Percentiles rank a stretch among this genome's conserved stretches.
Conservation (phyloP, 2,113 vertebrate genomes). For the Ploceus nigricollis region DNA sequence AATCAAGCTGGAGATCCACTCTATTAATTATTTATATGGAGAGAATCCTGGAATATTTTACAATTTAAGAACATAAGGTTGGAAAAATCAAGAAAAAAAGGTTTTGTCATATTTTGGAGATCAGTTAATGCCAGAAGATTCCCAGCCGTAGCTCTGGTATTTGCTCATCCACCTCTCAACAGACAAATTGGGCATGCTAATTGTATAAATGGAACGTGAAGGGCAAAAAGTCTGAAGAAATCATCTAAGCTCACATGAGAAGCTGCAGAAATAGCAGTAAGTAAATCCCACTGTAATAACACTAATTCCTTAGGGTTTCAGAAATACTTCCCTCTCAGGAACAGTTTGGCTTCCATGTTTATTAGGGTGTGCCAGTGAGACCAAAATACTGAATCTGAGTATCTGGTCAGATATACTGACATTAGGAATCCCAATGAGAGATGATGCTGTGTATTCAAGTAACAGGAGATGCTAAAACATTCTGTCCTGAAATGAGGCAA, state of each 20-base stretch:
- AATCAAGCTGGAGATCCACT: background rate
- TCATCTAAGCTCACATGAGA: background rate
- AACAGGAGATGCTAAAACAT: background rate
- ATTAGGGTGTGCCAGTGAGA: background rate
- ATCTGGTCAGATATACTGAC: background rate
- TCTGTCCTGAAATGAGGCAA: background rate
- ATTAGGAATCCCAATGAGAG: background rate
- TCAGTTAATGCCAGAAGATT: background rate
- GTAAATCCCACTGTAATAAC: background rate
- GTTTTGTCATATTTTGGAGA: background rate
- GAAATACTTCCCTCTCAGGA: background rate
- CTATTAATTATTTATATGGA: background rate
- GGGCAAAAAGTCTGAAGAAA: background rate
- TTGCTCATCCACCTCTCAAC: background rate
- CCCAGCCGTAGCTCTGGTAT: background rate
- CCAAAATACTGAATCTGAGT: background rate
- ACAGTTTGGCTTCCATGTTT: background rate
- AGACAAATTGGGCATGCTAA: background rate
- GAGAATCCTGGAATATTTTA: background rate
- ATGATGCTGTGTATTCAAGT: background rate
- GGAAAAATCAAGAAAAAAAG: background rate
- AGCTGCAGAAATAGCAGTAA: background rate
- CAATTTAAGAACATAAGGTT: background rate
- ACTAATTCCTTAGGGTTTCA: background rate
- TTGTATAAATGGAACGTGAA: background rate